Percentiles rank a stretch among this genome's conserved stretches.
phyloP scores from a whole-genome alignment of 2,888 invertebrate genomes.

The Microdon myrmicae region DNA sequence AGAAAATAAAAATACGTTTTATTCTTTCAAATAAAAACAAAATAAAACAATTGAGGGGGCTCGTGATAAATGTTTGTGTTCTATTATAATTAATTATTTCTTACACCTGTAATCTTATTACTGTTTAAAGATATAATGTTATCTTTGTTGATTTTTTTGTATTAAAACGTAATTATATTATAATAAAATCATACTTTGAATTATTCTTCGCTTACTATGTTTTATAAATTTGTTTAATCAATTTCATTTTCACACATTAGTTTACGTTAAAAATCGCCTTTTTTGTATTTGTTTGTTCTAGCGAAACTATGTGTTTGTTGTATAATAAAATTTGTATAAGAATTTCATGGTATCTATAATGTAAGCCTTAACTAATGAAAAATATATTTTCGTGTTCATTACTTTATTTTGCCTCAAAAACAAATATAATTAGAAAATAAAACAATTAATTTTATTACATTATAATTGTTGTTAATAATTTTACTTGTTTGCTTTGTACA shows the following conservation, averaged over 20 bases:
- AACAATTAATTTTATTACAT: conserved; percentile 45
- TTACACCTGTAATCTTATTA: conserved; percentile 37
- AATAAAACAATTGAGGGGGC: conserved; percentile 37
- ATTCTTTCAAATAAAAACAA: conserved; percentile 10
- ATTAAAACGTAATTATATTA: conserved; percentile 12
- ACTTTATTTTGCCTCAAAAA: conserved; percentile 44
- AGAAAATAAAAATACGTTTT: conserved; percentile 13
- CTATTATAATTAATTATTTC: conserved; percentile 33
- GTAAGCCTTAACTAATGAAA: conserved; percentile 51
- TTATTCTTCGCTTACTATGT: no score
- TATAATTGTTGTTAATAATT: conserved; percentile 4
- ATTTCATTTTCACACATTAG: conserved; percentile 31
- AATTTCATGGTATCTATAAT: conserved; percentile 39
- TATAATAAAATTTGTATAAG: conserved; percentile 48
- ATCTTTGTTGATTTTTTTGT: conserved; percentile 8
- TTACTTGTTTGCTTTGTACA: conserved; percentile 11
- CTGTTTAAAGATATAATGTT: conserved; percentile 18
- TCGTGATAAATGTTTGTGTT: conserved; percentile 38
- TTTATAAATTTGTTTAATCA: conserved; percentile 15
- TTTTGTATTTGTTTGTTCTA: conserved; percentile 17
- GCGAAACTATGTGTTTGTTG: conserved; percentile 14
- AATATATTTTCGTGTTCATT: conserved; percentile 42
- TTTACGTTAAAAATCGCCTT: conserved; percentile 4
- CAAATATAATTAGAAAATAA: conserved; percentile 48
- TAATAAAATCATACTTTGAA: no score